phyloP scores from a whole-genome alignment of 2,113 vertebrate genomes.

The Enhydra lutris region DNA sequence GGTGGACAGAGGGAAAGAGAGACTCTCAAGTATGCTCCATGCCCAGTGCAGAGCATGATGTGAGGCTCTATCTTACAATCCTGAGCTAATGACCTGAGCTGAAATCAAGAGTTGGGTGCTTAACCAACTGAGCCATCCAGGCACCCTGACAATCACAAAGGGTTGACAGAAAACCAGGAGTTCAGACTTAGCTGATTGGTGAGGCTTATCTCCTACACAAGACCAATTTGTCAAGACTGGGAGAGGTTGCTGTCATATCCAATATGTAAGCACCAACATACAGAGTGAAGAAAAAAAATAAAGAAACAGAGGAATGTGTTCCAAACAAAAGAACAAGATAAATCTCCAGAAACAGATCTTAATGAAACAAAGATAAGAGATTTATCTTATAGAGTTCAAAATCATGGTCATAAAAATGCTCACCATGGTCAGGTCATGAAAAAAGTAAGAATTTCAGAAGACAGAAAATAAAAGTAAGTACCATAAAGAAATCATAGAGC shows the following conservation, averaged over 20 bases:
- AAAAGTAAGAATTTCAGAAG: background rate
- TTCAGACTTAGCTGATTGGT: background rate
- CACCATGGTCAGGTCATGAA: background rate
- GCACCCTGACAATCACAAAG: background rate
- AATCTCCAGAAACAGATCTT: background rate
- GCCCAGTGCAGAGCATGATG: background rate
- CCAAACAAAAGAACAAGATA: background rate
- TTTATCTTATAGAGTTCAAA: background rate
- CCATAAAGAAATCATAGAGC: background rate
- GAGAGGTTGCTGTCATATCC: background rate
- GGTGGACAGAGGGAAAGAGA: background rate
- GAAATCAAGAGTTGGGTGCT: background rate
- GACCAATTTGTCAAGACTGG: background rate
- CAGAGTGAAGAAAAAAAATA: background rate
- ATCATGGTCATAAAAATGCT: background rate
- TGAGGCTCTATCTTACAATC: background rate
- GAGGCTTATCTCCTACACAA: background rate
- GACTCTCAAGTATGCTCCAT: background rate
- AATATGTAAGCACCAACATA: background rate
- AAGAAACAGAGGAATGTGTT: background rate
- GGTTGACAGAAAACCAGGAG: background rate
- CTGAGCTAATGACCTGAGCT: background rate
- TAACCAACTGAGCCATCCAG: background rate
- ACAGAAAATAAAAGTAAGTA: background rate
- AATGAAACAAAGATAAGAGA: background rate